Evolutionary conservation across 2,888 invertebrate genomes (phyloP).

Genomic region (Neria commutata): DNA sequence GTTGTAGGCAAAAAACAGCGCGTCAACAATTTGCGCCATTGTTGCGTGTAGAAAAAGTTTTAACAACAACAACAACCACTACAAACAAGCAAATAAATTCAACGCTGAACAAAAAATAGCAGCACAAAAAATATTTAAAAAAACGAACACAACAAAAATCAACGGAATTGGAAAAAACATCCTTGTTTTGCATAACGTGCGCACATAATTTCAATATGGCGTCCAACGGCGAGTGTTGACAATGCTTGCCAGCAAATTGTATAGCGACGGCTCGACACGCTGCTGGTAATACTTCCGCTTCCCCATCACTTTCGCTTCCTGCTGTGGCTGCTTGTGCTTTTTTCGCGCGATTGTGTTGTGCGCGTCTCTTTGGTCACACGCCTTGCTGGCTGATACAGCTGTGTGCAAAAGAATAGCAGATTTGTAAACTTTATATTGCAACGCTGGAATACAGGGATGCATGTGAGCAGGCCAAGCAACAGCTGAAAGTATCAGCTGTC

Average conservation of each 20-base stretch:
- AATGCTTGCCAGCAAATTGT: constrained; percentile 33
- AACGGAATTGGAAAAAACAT: background rate
- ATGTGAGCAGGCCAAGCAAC: no score
- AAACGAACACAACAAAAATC: background rate
- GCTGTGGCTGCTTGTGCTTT: background rate
- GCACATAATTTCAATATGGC: constrained; percentile 46
- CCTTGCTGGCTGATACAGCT: no score
- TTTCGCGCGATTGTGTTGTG: background rate
- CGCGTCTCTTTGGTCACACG: background rate
- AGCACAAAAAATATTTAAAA: no score
- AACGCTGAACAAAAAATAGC: no score
- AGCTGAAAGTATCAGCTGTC: no score
- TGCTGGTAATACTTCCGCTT: no score
- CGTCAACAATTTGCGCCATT: background rate
- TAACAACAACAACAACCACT: no score
- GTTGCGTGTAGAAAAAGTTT: background rate
- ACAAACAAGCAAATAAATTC: no score
- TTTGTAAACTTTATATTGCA: no score
- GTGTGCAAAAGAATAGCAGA: no score
- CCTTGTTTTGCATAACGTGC: constrained; percentile 21
- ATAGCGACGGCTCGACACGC: no score
- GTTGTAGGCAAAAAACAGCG: background rate
- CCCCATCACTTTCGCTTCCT: background rate
- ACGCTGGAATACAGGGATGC: no score
- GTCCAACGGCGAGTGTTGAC: constrained; percentile 37